Evolutionary conservation across 2,113 vertebrate species (phyloP).

Genomic region (Myiagra hebetior): DNA sequence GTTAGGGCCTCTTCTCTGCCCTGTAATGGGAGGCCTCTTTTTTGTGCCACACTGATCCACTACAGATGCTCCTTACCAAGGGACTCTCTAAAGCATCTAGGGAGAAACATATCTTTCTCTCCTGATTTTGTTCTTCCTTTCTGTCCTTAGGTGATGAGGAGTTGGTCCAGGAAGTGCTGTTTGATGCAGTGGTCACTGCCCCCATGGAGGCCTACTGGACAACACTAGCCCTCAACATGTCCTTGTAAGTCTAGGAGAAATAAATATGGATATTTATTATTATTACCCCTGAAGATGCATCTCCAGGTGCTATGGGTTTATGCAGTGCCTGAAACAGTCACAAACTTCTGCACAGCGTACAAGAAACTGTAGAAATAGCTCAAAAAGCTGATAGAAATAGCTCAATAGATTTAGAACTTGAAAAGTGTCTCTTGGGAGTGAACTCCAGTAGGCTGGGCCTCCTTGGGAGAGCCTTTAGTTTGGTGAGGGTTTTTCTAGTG

Average conservation of each 20-base stretch:
- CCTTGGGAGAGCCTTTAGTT: background rate
- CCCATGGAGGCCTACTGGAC: constrained; percentile 98
- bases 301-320: background rate
- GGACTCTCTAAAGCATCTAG: background rate
- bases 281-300: background rate
- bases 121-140: background rate
- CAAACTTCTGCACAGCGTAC: background rate
- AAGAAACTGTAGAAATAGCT: background rate
- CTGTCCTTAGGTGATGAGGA: constrained; percentile 81
- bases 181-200: constrained; percentile 92
- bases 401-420: background rate
- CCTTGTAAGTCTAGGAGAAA: constrained; percentile 70
- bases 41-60: background rate
- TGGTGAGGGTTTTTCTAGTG: background rate
- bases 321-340: background rate
- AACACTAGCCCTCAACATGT: constrained; percentile 82
- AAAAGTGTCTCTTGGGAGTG: background rate
- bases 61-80: background rate
- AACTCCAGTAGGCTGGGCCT: background rate
- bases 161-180: constrained; percentile 86
- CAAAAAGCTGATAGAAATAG: background rate
- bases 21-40: background rate
- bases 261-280: background rate
- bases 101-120: background rate
- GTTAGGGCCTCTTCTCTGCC: background rate